phyloP scores from a whole-genome alignment of 2,888 invertebrate genomes.

The Sisyra nigra region DNA sequence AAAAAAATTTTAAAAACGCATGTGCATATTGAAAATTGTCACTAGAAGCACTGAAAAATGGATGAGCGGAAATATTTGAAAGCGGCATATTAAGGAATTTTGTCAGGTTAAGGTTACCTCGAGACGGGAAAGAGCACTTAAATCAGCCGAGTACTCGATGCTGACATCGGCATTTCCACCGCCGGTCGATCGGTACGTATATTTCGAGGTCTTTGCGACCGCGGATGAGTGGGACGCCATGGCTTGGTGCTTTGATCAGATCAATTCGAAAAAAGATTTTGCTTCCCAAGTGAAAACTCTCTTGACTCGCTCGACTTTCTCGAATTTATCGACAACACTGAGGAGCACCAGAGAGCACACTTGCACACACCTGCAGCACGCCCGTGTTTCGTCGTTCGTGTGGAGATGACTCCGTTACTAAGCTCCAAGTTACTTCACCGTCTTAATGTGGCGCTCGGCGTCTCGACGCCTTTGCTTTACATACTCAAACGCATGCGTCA shows the following conservation, averaged over 20 bases:
- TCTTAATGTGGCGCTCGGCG: conserved; percentile 1
- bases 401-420: conserved; percentile 32
- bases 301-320: not conserved
- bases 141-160: conserved; percentile 89
- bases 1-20: too few species aligned
- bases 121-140: conserved; percentile 86
- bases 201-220: conserved; percentile 75
- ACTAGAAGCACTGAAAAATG: not conserved
- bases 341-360: conserved; percentile 22
- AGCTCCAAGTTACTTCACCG: conserved; percentile 10
- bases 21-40: too few species aligned
- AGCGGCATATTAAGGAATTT: too few species aligned
- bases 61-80: not conserved
- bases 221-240: conserved; percentile 47
- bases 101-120: conserved; percentile 48
- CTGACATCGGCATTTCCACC: conserved; percentile 67
- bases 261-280: not conserved
- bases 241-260: conserved; percentile 10
- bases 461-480: not conserved
- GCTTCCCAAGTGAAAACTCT: not conserved
- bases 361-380: conserved; percentile 34
- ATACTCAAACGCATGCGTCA: conserved; percentile 2
- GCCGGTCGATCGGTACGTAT: conserved; percentile 78
- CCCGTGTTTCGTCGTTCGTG: conserved; percentile 39
- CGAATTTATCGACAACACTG: conserved; percentile 1